A percentile compares a stretch with the other conserved stretches of the same genome.
phyloP scores from a whole-genome alignment of 2,797 vertebrate species.

The Gallinago solitaria region DNA sequence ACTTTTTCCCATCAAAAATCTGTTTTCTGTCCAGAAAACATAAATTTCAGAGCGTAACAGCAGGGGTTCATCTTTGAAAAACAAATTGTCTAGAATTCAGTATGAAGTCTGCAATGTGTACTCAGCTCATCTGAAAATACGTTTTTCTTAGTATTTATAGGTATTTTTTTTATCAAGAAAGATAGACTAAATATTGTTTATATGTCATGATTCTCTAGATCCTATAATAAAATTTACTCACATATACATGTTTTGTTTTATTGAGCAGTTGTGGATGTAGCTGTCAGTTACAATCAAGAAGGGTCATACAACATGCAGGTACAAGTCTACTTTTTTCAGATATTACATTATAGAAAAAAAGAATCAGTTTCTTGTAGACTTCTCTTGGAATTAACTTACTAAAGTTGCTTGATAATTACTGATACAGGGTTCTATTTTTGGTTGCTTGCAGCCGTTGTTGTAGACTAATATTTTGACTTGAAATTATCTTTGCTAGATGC shows the following conservation, averaged over 20 bases:
- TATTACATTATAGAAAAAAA: neutral
- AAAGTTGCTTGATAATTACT: neutral
- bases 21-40: neutral
- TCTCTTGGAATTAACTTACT: neutral
- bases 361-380: neutral
- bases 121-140: neutral
- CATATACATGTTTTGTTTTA: neutral
- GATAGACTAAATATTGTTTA: neutral
- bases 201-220: neutral
- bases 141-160: neutral
- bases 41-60: neutral
- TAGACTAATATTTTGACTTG: neutral
- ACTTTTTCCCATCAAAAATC: neutral
- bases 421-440: neutral
- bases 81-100: neutral
- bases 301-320: slow-evolving; percentile 94
- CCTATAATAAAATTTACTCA: neutral
- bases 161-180: neutral
- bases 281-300: slow-evolving; percentile 84
- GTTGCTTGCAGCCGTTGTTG: neutral
- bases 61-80: neutral
- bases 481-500: neutral
- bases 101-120: neutral
- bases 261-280: slow-evolving; percentile 83
- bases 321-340: slow-evolving; percentile 21